phyloP scores from a whole-genome alignment of 2,113 vertebrate genomes.

The Noturus placidus region DNA sequence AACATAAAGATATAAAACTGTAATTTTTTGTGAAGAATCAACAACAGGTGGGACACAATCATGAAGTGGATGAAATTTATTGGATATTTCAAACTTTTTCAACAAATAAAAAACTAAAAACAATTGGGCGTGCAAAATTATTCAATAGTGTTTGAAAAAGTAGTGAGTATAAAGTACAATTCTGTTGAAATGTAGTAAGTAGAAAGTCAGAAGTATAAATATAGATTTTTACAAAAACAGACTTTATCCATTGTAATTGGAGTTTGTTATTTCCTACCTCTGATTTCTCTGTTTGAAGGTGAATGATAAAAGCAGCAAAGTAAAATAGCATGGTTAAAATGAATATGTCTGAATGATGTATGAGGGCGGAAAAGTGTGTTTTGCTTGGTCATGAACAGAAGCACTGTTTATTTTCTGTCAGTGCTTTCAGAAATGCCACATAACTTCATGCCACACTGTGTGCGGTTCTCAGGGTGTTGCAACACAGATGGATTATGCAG shows the following conservation, averaged over 20 bases:
- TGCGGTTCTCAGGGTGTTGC: constrained; percentile 23
- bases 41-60: too few species aligned
- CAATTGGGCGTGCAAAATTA: too few species aligned
- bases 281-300: not conserved
- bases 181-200: not conserved
- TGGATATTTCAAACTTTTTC: too few species aligned
- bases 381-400: constrained; percentile 21
- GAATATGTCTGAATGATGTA: constrained; percentile 19
- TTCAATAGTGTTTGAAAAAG: not conserved
- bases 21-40: too few species aligned
- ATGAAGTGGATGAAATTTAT: too few species aligned
- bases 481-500: constrained; percentile 18
- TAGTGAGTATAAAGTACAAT: not conserved
- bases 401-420: not conserved
- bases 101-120: too few species aligned
- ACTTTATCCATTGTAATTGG: not conserved
- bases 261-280: not conserved
- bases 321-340: not conserved
- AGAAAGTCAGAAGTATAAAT: not conserved
- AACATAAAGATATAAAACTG: too few species aligned
- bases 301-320: not conserved
- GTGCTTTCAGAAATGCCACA: constrained; percentile 13
- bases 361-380: constrained; percentile 8
- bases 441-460: constrained; percentile 26
- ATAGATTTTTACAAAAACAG: not conserved